Percentiles rank a stretch among this genome's conserved stretches.
phyloP scores from a whole-genome alignment of 2,113 vertebrate genomes.

The Pleuronectes platessa region DNA sequence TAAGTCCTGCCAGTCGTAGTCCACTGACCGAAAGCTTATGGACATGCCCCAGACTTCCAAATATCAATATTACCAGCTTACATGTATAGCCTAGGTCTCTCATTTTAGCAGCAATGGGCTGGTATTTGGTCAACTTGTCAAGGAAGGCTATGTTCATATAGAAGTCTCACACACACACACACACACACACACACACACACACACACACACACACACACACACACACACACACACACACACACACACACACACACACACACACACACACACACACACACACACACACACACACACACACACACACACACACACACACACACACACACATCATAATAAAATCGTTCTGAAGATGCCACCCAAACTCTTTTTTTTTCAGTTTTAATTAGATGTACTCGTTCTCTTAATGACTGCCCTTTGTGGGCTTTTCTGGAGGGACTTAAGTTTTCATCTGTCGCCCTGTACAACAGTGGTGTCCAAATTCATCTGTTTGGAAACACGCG shows the following conservation, averaged over 20 bases:
- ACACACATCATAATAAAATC: neutral
- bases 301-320: too few species aligned
- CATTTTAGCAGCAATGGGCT: too few species aligned
- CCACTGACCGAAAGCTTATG: too few species aligned
- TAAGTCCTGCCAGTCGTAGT: too few species aligned
- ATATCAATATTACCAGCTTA: too few species aligned
- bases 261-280: neutral
- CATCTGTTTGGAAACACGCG: neutral
- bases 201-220: neutral
- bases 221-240: neutral
- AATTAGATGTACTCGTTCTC: slow-evolving; percentile 28
- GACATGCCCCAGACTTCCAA: too few species aligned
- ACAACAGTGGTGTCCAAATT: neutral
- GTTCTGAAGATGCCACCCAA: neutral
- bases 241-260: neutral
- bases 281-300: too few species aligned
- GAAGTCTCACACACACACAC: too few species aligned
- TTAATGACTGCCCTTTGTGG: slow-evolving; percentile 4
- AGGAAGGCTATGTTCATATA: too few species aligned
- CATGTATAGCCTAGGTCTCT: too few species aligned
- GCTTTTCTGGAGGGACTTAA: neutral
- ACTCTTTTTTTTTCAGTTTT: slow-evolving; percentile 9
- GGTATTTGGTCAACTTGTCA: too few species aligned
- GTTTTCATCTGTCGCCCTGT: neutral
- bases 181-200: neutral